These are phyloP conservation scores for Prunella strophiata DNA, from an alignment of 2,797 vertebrate genomes.

Conservation along the genomic window DNA sequence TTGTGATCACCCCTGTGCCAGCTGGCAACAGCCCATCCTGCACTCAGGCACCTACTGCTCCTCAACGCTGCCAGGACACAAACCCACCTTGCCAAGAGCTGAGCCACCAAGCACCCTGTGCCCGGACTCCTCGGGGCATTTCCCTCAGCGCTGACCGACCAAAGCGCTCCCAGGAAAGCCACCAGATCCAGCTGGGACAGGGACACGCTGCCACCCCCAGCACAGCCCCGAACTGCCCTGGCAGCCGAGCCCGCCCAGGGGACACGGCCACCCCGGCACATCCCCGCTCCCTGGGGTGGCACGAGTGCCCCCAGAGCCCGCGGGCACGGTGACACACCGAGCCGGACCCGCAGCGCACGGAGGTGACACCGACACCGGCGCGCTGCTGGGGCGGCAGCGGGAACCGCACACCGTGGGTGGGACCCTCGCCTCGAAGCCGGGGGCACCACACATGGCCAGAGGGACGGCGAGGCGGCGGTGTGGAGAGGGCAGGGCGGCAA, in stretches of 20 bases:
- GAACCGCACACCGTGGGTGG: neutral
- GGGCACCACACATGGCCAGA: neutral
- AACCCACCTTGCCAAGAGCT: neutral
- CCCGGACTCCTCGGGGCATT: rapidly evolving
- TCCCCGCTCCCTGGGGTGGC: rapidly evolving
- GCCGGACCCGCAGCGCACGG: rapidly evolving
- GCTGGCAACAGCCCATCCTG: neutral
- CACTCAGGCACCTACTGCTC: rapidly evolving
- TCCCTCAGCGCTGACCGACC: rapidly evolving
- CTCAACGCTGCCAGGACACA: neutral
- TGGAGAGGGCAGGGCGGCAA: rapidly evolving
- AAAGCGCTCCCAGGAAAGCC: neutral
- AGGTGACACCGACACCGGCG: neutral
- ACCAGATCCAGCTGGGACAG: neutral
- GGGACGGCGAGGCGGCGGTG: too few relatives aligned
- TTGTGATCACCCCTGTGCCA: rapidly evolving
- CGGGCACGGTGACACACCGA: neutral
- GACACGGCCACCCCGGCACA: neutral
- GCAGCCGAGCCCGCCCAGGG: neutral
- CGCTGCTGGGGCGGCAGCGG: neutral
- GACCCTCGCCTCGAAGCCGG: neutral
- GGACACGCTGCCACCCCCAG: neutral
- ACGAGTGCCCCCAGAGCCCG: rapidly evolving
- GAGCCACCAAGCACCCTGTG: neutral
- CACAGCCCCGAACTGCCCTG: neutral